Evolutionary conservation across 2,797 vertebrate genomes (phyloP).

Genomic region (Rhinoraja longicauda): DNA sequence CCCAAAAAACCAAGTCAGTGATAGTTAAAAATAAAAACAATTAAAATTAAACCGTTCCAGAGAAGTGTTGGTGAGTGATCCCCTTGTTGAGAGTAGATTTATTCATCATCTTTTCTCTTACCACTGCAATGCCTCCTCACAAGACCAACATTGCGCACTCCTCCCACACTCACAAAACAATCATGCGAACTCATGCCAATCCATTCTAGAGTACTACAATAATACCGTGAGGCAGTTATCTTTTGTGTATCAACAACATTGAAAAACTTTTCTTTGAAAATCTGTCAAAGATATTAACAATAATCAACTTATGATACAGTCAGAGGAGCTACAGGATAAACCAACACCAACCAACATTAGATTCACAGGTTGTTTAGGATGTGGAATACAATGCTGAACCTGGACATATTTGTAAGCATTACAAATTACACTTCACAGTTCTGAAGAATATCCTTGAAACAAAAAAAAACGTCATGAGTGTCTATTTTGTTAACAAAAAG

Average conservation of each 20-base stretch:
- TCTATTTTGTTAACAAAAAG: neutral
- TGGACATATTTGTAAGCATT: neutral
- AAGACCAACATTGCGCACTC: no score
- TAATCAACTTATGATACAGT: neutral
- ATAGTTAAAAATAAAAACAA: no score
- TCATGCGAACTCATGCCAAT: no score
- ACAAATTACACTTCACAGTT: neutral
- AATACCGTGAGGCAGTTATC: neutral
- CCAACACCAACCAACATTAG: neutral
- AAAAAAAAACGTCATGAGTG: neutral
- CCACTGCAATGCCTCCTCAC: no score
- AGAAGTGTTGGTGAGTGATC: no score
- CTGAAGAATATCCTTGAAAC: neutral
- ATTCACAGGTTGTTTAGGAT: neutral
- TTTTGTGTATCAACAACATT: neutral
- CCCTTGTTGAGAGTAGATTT: no score
- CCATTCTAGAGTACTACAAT: no score
- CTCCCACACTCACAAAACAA: no score
- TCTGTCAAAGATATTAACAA: neutral
- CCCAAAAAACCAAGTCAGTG: no score
- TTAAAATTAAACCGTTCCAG: no score
- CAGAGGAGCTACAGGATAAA: neutral
- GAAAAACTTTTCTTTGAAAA: neutral
- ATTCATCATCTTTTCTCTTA: no score
- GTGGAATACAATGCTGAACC: neutral